Conservation (phyloP, 2,113 vertebrate species). For the Bubalus kerabau region DNA sequence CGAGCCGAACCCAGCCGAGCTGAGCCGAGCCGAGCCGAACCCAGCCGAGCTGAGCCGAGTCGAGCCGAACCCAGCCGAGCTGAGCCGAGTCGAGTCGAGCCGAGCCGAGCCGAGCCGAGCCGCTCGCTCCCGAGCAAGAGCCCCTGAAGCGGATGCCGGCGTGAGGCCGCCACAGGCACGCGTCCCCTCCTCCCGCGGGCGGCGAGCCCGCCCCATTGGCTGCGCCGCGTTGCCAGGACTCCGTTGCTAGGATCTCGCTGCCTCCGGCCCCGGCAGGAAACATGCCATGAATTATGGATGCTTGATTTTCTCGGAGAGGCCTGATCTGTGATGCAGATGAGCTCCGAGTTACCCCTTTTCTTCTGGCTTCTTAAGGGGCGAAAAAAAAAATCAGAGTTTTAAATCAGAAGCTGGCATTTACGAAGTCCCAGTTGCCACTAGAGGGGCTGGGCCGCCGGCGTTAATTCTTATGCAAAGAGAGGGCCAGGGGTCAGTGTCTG, state of each 20-base stretch:
- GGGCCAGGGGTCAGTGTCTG: constrained; percentile 85
- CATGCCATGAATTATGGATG: constrained; percentile 96
- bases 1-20: no score
- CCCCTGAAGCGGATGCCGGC: constrained; percentile 22
- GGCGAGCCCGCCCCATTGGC: constrained; percentile 82
- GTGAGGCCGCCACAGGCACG: background rate
- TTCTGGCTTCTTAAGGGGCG: constrained; percentile 79
- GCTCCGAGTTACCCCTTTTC: constrained; percentile 75
- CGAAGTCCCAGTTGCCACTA: constrained; percentile 67
- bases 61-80: no score
- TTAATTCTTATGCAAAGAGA: constrained; percentile 88
- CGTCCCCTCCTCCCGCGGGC: constrained; percentile 46
- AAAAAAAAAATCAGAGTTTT: constrained; percentile 77
- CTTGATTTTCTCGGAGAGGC: constrained; percentile 85
- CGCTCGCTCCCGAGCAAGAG: background rate
- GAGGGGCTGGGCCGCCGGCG: constrained; percentile 77
- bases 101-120: background rate
- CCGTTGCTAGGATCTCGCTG: constrained; percentile 90
- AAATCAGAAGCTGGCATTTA: constrained; percentile 82
- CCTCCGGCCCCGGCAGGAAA: constrained; percentile 87
- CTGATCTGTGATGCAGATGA: constrained; percentile 96
- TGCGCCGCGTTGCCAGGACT: constrained; percentile 89
- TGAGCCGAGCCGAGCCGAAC: no score
- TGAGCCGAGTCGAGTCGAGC: no score
- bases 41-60: accelerated